Base-by-base conservation (phyloP, 2,113 vertebrate species). In the Rana temporaria region DNA sequence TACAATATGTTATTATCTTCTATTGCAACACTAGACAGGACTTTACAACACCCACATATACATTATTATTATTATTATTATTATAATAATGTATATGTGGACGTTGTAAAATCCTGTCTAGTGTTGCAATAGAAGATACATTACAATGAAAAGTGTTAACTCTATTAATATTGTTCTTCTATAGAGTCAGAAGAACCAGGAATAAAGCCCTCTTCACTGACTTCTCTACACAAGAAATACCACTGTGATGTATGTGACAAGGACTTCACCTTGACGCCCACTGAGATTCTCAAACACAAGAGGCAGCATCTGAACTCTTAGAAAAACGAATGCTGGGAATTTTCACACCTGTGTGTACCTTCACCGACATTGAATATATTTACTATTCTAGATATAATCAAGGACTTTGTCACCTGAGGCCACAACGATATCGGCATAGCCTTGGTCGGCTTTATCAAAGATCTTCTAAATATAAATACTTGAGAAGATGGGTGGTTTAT, bases 221-320 rank as follows among this genome's bases (percentile, higher is more conserved):
- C 6, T 0, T 90, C 85, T 22, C 90, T 99, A 8, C 93, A 88
- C 78, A 86, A 93, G 19, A 77, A 86, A 11, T 98, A 94, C 87
- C 94, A 86, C 89, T 99, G 97, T 0, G 89, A 94, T 18, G 2
- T 89, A n/a, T 99, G 97, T 70, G 82, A 91, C 72, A 87, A 89
- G 88, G 93, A 95, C 85, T 89, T 98, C 60, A 86, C 78, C 4
- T 90, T 99, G 79, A 97, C 96, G 0, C 93, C 97, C 78, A 97
- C 94, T 0, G 94, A 99, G 85, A 95, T 95, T 84, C 94, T 99
- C 19, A 94, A 94, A 71, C 97, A 99, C 88, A 96, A 93, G 32
- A 90, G 82, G 69, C 91, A 92, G 88, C 95, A 96, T 2, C 0
- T 3, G 19, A 89, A 34, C 26, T 59, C 55, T 6, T 73, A 73